These are phyloP conservation scores for Synergus japonicus DNA, from an alignment of 2,888 invertebrate species.

Conservation along the genomic window DNA sequence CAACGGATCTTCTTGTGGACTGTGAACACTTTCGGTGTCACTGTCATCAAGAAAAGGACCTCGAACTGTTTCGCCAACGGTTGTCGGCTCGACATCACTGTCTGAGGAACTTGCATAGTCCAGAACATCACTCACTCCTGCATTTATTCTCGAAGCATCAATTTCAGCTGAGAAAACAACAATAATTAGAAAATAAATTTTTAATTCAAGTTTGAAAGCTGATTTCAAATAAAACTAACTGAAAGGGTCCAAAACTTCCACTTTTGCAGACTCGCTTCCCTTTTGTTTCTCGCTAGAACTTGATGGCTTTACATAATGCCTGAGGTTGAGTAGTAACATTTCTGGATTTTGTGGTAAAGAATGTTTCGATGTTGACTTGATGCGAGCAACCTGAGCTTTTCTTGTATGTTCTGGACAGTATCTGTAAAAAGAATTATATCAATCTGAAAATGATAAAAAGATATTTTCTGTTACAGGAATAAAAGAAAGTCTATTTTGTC, in stretches of 20 bases:
- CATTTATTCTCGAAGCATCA: conserved; percentile 79
- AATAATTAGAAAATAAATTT: conserved; percentile 25
- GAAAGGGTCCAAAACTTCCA: conserved; percentile 81
- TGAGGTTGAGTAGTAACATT: conserved; percentile 82
- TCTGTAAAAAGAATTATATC: conserved; percentile 71
- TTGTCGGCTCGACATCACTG: conserved; percentile 84
- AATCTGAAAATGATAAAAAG: not conserved
- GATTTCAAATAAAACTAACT: conserved; percentile 76
- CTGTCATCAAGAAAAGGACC: conserved; percentile 84
- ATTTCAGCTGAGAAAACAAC: conserved; percentile 78
- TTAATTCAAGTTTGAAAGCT: conserved; percentile 36
- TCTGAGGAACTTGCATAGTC: conserved; percentile 88
- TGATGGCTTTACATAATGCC: conserved; percentile 81
- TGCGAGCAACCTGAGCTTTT: conserved; percentile 82
- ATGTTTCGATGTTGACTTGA: conserved; percentile 81
- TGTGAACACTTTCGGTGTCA: conserved; percentile 88
- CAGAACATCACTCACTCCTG: conserved; percentile 80
- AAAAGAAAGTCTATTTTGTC: conserved; percentile 47
- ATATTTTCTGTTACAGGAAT: no score
- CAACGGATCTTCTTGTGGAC: conserved; percentile 86
- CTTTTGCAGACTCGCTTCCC: conserved; percentile 78
- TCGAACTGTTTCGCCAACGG: conserved; percentile 82
- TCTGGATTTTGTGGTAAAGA: conserved; percentile 84
- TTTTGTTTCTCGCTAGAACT: conserved; percentile 73
- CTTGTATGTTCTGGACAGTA: conserved; percentile 86